Conservation (phyloP, 92 coral and sea anemone species). For the Hydrozoanthus gracilis region DNA sequence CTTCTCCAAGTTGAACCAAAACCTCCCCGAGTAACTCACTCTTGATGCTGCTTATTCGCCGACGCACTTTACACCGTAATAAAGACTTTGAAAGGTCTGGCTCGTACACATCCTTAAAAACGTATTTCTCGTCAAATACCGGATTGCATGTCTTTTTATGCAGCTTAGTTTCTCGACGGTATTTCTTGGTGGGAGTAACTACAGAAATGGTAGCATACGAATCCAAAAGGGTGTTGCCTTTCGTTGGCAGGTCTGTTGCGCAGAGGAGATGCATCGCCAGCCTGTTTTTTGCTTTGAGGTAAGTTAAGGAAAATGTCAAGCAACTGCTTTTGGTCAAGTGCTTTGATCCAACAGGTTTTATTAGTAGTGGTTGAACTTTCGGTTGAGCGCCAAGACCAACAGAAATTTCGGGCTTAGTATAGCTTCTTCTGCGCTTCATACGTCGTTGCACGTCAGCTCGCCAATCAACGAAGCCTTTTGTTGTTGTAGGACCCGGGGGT, state of each 20-base stretch:
- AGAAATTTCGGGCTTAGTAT: neutral
- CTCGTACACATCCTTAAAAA: slow-evolving; percentile 57
- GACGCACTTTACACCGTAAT: slow-evolving; percentile 64
- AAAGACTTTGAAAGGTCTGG: slow-evolving; percentile 62
- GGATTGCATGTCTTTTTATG: slow-evolving; percentile 87
- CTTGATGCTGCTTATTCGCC: slow-evolving; percentile 40
- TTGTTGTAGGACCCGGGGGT: slow-evolving; percentile 38
- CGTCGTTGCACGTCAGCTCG: slow-evolving; percentile 26
- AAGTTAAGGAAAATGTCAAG: slow-evolving; percentile 54
- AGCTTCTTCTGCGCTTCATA: slow-evolving; percentile 22
- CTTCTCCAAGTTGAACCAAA: slow-evolving; percentile 53
- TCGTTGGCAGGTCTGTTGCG: slow-evolving; percentile 82
- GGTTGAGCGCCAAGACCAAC: neutral
- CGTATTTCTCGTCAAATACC: slow-evolving; percentile 68
- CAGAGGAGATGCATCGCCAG: slow-evolving; percentile 71
- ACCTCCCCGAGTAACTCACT: slow-evolving; percentile 72
- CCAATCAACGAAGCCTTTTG: neutral
- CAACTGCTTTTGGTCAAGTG: slow-evolving; percentile 52
- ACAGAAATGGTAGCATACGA: slow-evolving; percentile 69
- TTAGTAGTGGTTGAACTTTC: slow-evolving; percentile 11
- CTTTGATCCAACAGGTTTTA: neutral
- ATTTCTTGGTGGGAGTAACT: slow-evolving; percentile 71
- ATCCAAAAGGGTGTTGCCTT: slow-evolving; percentile 60
- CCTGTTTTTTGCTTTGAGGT: slow-evolving; percentile 47
- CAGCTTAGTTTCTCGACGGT: slow-evolving; percentile 71